Percentiles rank a stretch among this genome's conserved stretches.
These are phyloP conservation scores for Lutraria rhynchaena DNA, from an alignment of 1,140 invertebrate species.

Conservation along the genomic window DNA sequence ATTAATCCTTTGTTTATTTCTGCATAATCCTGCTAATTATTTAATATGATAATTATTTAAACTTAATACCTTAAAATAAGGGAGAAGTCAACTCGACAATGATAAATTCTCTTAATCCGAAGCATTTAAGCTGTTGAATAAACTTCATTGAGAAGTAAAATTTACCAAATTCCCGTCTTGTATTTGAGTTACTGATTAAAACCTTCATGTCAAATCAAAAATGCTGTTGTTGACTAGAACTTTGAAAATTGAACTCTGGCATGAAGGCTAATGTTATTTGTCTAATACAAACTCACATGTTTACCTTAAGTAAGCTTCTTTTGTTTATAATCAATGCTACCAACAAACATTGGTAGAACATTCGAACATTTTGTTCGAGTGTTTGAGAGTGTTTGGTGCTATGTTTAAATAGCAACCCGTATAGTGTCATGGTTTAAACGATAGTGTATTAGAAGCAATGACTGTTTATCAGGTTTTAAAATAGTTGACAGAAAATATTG, in stretches of 20 bases:
- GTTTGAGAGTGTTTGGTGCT: background rate
- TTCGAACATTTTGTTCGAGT: background rate
- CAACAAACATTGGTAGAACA: background rate
- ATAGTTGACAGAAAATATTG: conserved; percentile 28
- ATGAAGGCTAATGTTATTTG: too few relatives aligned
- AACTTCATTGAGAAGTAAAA: conserved; percentile 4
- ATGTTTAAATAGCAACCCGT: conserved; percentile 44
- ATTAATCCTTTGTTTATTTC: too few relatives aligned
- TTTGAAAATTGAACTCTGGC: conserved; percentile 1
- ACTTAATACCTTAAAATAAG: too few relatives aligned
- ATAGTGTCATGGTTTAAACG: background rate
- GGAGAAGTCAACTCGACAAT: too few relatives aligned
- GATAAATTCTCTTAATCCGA: conserved; percentile 21
- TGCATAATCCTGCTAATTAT: too few relatives aligned
- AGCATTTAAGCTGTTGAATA: conserved; percentile 1
- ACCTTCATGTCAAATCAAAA: conserved; percentile 1
- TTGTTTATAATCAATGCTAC: conserved; percentile 29
- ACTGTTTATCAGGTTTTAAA: conserved; percentile 1
- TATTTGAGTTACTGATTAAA: conserved; percentile 36
- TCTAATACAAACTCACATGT: too few relatives aligned
- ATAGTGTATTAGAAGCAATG: too few relatives aligned
- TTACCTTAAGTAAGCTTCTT: background rate
- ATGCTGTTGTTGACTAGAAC: background rate
- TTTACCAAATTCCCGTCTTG: background rate
- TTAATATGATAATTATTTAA: too few relatives aligned